Evolutionary conservation across 1,140 invertebrate genomes (phyloP).

Genomic region (Hycleus phaleratus): DNA sequence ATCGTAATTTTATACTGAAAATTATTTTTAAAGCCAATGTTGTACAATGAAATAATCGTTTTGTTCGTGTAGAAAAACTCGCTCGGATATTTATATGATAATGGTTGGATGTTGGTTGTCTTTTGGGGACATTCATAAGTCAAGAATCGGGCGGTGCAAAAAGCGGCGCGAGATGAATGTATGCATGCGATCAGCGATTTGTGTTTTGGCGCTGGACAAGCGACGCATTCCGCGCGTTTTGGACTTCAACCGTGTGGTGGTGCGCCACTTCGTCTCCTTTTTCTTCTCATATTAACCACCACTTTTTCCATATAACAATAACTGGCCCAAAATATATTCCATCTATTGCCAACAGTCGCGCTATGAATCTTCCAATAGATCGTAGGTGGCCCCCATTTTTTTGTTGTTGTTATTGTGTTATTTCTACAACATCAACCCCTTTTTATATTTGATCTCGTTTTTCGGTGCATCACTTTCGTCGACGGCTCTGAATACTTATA

Average conservation of each 20-base stretch:
- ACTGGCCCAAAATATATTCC: not conserved
- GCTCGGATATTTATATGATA: not conserved
- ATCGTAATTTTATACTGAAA: too few species aligned
- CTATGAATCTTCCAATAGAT: too few species aligned
- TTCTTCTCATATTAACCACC: not conserved
- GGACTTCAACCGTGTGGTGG: slow-evolving; percentile 9
- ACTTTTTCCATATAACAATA: not conserved
- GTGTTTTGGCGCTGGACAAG: slow-evolving; percentile 38
- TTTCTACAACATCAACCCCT: too few species aligned
- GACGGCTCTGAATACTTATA: too few species aligned
- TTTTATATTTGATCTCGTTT: too few species aligned
- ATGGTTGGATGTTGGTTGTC: slow-evolving; percentile 15
- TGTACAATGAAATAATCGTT: too few species aligned
- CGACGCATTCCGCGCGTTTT: slow-evolving; percentile 29
- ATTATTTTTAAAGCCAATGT: too few species aligned
- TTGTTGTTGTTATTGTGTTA: too few species aligned
- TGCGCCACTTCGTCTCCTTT: slow-evolving; percentile 7
- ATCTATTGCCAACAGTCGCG: not conserved
- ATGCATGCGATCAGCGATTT: slow-evolving; percentile 35
- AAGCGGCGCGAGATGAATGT: slow-evolving; percentile 33
- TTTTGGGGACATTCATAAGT: slow-evolving; percentile 33
- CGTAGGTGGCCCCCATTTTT: too few species aligned
- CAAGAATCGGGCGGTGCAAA: slow-evolving; percentile 26
- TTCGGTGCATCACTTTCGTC: too few species aligned
- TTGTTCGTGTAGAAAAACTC: too few species aligned